Conservation (phyloP, 2,113 vertebrate genomes). For the Seriola rivoliana region DNA sequence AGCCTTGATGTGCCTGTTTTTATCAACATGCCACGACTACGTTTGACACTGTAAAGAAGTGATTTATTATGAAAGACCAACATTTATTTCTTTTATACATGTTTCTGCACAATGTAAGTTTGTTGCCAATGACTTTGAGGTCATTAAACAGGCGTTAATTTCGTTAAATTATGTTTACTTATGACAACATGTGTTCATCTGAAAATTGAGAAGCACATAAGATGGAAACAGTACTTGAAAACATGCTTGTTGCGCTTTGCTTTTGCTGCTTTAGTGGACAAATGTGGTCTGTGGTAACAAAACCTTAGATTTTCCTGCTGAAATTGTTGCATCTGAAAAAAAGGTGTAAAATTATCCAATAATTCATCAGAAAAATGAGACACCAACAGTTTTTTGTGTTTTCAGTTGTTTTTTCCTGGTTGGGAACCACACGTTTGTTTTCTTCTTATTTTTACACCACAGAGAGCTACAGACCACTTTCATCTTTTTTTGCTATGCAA, state of each 20-base stretch:
- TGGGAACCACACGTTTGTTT: neutral
- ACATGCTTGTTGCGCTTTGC: neutral
- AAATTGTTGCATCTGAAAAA: neutral
- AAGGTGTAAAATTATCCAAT: neutral
- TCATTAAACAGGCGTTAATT: neutral
- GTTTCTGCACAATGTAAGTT: conserved; percentile 17
- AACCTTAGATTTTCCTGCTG: neutral
- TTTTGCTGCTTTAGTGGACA: neutral
- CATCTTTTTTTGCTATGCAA: conserved; percentile 38
- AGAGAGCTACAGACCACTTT: conserved; percentile 3
- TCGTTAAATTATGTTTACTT: neutral
- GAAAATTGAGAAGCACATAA: neutral
- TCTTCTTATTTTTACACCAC: neutral
- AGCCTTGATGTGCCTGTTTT: conserved; percentile 22
- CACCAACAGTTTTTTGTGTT: neutral
- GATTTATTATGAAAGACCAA: conserved; percentile 8
- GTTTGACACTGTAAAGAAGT: conserved; percentile 5
- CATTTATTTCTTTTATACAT: neutral
- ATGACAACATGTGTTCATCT: neutral
- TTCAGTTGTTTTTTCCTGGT: neutral
- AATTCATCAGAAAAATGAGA: neutral
- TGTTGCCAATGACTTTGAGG: neutral
- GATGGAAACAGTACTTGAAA: conserved; percentile 31
- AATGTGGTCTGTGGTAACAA: neutral
- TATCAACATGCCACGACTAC: neutral